Conservation (phyloP, 2,888 invertebrate species). For the Acutogordius australiensis region DNA sequence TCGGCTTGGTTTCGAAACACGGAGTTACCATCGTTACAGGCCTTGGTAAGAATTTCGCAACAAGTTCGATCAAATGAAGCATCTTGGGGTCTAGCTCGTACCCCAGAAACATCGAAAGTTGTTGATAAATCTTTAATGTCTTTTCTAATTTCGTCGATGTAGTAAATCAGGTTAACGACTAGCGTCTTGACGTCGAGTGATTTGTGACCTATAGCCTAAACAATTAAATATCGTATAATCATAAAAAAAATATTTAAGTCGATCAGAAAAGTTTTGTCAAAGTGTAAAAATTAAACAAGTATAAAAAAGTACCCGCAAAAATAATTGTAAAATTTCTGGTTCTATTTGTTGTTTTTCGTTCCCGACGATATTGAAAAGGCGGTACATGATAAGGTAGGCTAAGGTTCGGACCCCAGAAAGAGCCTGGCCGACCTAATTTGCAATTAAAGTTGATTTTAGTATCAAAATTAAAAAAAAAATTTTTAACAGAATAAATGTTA, state of each 20-base stretch:
- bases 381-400: neutral
- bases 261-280: no score
- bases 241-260: no score
- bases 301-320: no score
- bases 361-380: neutral
- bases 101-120: neutral
- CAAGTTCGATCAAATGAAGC: neutral
- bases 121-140: neutral
- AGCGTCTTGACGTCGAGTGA: neutral
- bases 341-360: neutral
- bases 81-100: neutral
- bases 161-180: neutral
- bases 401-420: neutral
- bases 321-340: neutral
- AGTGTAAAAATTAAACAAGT: no score
- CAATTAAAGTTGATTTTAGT: no score
- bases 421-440: no score
- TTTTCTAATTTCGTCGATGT: neutral
- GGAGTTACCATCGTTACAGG: slow-evolving; percentile 1
- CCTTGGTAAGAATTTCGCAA: neutral
- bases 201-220: neutral
- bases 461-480: no score
- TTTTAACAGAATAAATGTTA: no score
- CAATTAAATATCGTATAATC: no score
- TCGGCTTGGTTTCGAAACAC: neutral